These are phyloP conservation scores for Strigamia crassipes DNA, from an alignment of 2,888 invertebrate genomes.

Conservation along the genomic window DNA sequence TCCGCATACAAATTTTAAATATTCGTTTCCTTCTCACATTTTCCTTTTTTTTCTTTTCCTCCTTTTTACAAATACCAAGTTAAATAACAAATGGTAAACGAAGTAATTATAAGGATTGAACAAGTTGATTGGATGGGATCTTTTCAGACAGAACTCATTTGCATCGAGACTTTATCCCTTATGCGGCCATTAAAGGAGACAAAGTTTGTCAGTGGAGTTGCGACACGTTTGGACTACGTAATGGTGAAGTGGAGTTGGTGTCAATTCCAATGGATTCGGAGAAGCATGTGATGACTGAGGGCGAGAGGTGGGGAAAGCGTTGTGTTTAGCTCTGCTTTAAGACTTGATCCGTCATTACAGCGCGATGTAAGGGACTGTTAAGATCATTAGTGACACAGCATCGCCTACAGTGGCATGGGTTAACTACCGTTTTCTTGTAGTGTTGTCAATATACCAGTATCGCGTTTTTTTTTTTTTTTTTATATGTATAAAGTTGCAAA, in stretches of 20 bases:
- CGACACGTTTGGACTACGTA: conserved; percentile 10
- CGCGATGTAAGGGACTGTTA: conserved; percentile 3
- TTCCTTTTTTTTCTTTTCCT: background rate
- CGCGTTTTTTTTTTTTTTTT: background rate
- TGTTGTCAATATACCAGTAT: background rate
- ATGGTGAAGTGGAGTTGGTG: background rate
- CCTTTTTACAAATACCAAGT: background rate
- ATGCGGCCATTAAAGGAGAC: background rate
- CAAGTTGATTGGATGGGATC: conserved; percentile 23
- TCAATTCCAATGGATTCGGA: background rate
- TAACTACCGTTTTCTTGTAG: conserved; percentile 25
- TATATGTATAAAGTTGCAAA: conserved; percentile 4
- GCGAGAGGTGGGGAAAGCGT: background rate
- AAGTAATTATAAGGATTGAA: conserved; percentile 6
- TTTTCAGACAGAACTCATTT: background rate
- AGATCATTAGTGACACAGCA: conserved; percentile 13
- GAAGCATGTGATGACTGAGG: background rate
- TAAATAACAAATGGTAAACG: conserved; percentile 4
- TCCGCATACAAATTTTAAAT: background rate
- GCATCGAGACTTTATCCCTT: background rate
- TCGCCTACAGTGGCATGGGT: background rate
- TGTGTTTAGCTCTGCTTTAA: conserved; percentile 18
- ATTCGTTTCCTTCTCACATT: no score
- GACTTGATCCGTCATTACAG: conserved; percentile 25
- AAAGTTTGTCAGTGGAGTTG: background rate